A percentile compares a stretch with the other conserved stretches of the same genome.
phyloP scores from a whole-genome alignment of 1,140 invertebrate genomes.

The Apis cerana region DNA sequence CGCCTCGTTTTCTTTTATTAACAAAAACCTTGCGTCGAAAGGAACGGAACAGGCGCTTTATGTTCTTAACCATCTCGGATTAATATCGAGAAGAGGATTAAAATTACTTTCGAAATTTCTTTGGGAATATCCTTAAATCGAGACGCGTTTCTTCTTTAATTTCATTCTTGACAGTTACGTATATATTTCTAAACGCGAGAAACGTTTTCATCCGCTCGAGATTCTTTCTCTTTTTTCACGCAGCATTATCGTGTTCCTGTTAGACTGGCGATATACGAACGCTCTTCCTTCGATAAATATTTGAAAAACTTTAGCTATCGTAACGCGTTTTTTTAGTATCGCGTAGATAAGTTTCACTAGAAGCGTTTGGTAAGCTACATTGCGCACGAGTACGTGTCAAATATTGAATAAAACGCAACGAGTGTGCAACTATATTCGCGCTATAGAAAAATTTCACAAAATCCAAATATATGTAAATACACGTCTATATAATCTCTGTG shows the following conservation, averaged over 20 bases:
- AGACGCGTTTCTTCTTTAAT: no score
- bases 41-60: neutral
- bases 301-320: neutral
- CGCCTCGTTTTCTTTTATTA: neutral
- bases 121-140: no score
- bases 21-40: neutral
- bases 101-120: no score
- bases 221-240: neutral
- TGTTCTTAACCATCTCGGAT: neutral
- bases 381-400: neutral
- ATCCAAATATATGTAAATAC: no score
- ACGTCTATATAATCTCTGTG: no score
- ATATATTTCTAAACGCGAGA: no score
- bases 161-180: no score
- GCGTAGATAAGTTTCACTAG: neutral
- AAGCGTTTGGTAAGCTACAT: neutral
- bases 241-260: neutral
- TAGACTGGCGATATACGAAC: no score
- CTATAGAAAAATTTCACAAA: no score
- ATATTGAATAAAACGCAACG: neutral
- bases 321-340: neutral
- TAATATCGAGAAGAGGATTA: no score
- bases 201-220: no score
- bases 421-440: no score
- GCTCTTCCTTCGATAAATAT: neutral